Evolutionary conservation across 2,113 vertebrate species (phyloP).

Genomic region (Orientallactaga bullata): DNA sequence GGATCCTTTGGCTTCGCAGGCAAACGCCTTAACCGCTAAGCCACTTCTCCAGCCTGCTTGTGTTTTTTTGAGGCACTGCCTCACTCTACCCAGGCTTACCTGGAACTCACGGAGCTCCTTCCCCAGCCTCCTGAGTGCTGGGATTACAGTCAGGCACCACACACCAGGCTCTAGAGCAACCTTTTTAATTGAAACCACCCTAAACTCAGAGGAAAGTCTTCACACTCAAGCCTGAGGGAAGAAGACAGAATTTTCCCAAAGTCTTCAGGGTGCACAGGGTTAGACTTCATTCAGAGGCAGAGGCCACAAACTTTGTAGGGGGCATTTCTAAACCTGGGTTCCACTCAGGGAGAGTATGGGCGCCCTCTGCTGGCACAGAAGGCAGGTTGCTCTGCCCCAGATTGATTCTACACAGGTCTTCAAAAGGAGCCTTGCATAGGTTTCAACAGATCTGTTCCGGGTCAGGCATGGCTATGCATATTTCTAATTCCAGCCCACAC

Average conservation of each 20-base stretch:
- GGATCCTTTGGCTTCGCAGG: too few species aligned
- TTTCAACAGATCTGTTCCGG: too few species aligned
- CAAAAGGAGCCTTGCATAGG: not conserved
- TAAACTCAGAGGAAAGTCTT: not conserved
- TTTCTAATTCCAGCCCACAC: not conserved
- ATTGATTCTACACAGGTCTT: not conserved
- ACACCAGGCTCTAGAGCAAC: too few species aligned
- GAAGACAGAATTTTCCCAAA: not conserved
- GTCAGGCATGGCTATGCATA: not conserved
- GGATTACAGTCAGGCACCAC: too few species aligned
- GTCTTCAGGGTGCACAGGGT: not conserved
- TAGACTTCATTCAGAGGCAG: too few species aligned
- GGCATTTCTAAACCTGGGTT: fast-evolving
- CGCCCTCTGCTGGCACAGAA: constrained; percentile 9
- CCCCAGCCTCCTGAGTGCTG: too few species aligned
- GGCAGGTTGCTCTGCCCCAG: not conserved
- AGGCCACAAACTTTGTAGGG: not conserved
- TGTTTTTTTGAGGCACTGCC: too few species aligned
- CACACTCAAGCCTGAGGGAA: not conserved
- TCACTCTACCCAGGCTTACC: too few species aligned
- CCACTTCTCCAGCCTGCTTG: too few species aligned
- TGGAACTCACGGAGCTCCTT: too few species aligned
- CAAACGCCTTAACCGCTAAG: too few species aligned
- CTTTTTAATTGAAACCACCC: not conserved
- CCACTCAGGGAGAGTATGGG: not conserved